These are phyloP conservation scores for Teinopalpus imperialis DNA, from an alignment of 2,888 invertebrate genomes.

Conservation along the genomic window DNA sequence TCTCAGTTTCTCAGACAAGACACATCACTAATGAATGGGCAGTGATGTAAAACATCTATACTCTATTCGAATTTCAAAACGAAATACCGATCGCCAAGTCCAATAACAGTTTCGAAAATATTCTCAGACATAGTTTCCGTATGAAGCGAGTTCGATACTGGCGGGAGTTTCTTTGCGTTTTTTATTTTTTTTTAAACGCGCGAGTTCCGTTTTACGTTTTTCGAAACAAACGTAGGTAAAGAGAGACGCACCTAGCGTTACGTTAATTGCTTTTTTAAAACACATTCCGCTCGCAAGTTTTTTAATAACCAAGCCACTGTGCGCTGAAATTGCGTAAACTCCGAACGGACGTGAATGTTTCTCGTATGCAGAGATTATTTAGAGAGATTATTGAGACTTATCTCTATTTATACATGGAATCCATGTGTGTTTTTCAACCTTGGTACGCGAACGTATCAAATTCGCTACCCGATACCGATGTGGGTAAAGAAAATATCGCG, in stretches of 20 bases:
- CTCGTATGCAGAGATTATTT: too few relatives aligned
- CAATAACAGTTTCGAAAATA: background rate
- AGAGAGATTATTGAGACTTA: too few relatives aligned
- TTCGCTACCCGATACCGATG: too few relatives aligned
- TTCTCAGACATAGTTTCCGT: background rate
- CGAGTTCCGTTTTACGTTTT: constrained; percentile 15
- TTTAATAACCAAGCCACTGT: constrained; percentile 49
- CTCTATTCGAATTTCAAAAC: too few relatives aligned
- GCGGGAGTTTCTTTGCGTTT: constrained; percentile 1
- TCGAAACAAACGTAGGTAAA: constrained; percentile 13
- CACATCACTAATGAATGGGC: too few relatives aligned
- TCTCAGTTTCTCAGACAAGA: too few relatives aligned
- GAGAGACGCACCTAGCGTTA: constrained; percentile 30
- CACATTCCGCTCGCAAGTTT: constrained; percentile 44
- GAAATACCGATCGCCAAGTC: constrained; percentile 3
- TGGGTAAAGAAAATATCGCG: too few relatives aligned
- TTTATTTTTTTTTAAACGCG: constrained; percentile 19
- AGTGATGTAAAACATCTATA: too few relatives aligned
- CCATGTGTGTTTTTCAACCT: too few relatives aligned
- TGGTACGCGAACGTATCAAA: too few relatives aligned
- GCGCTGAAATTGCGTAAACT: constrained; percentile 35
- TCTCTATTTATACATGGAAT: too few relatives aligned
- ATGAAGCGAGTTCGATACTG: background rate
- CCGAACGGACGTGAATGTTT: constrained; percentile 2
- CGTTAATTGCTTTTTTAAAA: constrained; percentile 42